These are phyloP conservation scores for Clarias macrocephalus DNA, from an alignment of 2,113 vertebrate genomes.

Conservation along the genomic window DNA sequence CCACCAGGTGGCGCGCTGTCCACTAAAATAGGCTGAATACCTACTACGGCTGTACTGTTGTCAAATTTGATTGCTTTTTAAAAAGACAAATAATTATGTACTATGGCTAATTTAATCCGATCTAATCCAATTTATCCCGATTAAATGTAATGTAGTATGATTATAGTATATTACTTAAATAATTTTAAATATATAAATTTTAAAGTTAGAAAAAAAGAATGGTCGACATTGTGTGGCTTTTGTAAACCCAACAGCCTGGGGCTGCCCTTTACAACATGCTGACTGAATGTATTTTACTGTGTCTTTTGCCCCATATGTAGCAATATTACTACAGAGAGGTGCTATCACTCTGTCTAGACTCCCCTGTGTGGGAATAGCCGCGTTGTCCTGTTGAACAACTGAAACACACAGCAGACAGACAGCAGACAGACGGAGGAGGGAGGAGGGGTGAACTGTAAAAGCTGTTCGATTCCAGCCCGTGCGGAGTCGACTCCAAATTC, in stretches of 20 bases:
- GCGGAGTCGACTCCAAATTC: neutral
- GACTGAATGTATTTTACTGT: neutral
- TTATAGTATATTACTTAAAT: neutral
- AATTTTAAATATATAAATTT: too few relatives aligned
- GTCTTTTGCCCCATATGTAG: too few relatives aligned
- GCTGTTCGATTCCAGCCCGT: neutral
- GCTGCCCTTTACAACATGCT: neutral
- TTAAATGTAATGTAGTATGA: neutral
- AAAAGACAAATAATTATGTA: neutral
- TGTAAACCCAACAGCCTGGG: neutral
- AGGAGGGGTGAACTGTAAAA: neutral
- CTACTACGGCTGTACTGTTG: neutral
- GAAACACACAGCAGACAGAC: constrained; percentile 18
- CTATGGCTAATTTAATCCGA: neutral
- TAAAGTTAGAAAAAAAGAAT: neutral
- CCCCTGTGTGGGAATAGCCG: neutral
- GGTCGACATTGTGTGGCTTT: neutral
- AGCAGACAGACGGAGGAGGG: constrained; percentile 20
- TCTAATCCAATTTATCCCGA: neutral
- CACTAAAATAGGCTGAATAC: constrained; percentile 9
- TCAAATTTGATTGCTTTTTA: neutral
- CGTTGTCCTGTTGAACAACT: neutral
- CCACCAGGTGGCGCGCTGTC: constrained; percentile 26
- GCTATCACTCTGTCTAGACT: constrained; percentile 9
- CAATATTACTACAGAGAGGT: neutral